Conservation (phyloP, 2,888 invertebrate species). For the Zhengitettix transpicula region DNA sequence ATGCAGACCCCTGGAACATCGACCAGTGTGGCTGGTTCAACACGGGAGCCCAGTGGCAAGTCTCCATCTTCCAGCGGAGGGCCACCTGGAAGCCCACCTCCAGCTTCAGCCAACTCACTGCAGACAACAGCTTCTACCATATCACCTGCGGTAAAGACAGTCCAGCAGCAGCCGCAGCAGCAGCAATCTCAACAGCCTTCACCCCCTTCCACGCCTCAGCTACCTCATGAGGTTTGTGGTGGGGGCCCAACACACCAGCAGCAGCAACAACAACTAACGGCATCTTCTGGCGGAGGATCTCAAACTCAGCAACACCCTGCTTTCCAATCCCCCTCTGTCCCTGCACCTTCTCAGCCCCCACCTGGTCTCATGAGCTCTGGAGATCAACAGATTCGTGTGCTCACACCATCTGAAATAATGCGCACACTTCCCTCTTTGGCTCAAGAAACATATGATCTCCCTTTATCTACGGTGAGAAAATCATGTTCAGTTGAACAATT, state of each 20-base stretch:
- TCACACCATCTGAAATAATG: conserved; percentile 81
- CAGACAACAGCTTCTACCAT: too few relatives aligned
- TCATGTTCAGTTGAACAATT: neutral
- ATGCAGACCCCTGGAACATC: neutral
- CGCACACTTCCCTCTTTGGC: conserved; percentile 74
- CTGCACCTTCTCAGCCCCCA: conserved; percentile 2
- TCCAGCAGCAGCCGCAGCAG: conserved; percentile 3
- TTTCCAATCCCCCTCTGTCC: neutral
- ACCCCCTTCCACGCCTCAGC: conserved; percentile 5
- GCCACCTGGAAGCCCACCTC: conserved; percentile 17
- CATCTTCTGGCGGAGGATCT: conserved; percentile 4
- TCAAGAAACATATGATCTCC: conserved; percentile 48
- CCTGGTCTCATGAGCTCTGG: conserved; percentile 19
- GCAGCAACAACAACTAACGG: conserved; percentile 12
- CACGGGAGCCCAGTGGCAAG: neutral
- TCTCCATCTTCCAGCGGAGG: neutral
- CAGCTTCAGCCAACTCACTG: conserved; percentile 17
- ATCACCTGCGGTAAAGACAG: conserved; percentile 2
- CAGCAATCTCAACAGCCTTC: conserved; percentile 5
- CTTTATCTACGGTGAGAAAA: conserved; percentile 28
- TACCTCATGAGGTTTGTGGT: neutral
- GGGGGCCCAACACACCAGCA: neutral
- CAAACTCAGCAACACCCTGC: conserved; percentile 26
- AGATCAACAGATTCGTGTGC: conserved; percentile 74
- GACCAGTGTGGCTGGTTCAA: too few relatives aligned